A percentile compares a stretch with the other conserved stretches of the same genome.
Evolutionary conservation across 2,888 invertebrate species (phyloP).

Genomic region (Andrena praecox): DNA sequence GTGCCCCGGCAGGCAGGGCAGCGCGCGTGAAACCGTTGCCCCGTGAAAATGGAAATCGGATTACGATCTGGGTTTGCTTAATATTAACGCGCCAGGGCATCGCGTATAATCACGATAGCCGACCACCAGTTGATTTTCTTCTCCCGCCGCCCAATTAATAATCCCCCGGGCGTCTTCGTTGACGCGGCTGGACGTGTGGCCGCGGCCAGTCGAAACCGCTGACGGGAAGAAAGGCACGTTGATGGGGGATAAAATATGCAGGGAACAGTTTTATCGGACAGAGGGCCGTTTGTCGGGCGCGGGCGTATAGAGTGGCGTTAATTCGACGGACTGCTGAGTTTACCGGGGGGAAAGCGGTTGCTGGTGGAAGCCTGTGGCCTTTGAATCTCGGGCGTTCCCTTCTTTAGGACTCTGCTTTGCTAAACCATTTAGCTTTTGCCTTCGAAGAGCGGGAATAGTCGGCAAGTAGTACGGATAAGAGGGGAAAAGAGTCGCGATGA

Average conservation of each 20-base stretch:
- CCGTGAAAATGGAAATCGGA: slow-evolving; percentile 25
- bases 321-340: slow-evolving; percentile 34
- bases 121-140: slow-evolving; percentile 59
- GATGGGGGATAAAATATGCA: slow-evolving; percentile 14
- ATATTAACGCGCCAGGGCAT: neutral
- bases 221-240: neutral
- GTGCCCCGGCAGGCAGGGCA: too few species aligned
- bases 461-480: slow-evolving; percentile 20
- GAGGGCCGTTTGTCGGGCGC: slow-evolving; percentile 2
- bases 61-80: slow-evolving; percentile 19
- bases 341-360: slow-evolving; percentile 20
- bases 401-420: slow-evolving; percentile 45
- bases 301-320: slow-evolving; percentile 16
- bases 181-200: neutral
- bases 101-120: slow-evolving; percentile 21
- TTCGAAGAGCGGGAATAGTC: slow-evolving; percentile 33
- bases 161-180: neutral
- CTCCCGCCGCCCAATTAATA: slow-evolving; percentile 21
- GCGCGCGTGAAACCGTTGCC: neutral
- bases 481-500: slow-evolving; percentile 28
- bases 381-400: slow-evolving; percentile 46
- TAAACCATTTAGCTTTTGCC: slow-evolving; percentile 72
- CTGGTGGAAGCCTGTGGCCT: slow-evolving; percentile 27
- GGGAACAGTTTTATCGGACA: slow-evolving; percentile 24
- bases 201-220: neutral